Base-by-base conservation (phyloP, 2,888 invertebrate species). In the Lasioglossum figueresi region DNA sequence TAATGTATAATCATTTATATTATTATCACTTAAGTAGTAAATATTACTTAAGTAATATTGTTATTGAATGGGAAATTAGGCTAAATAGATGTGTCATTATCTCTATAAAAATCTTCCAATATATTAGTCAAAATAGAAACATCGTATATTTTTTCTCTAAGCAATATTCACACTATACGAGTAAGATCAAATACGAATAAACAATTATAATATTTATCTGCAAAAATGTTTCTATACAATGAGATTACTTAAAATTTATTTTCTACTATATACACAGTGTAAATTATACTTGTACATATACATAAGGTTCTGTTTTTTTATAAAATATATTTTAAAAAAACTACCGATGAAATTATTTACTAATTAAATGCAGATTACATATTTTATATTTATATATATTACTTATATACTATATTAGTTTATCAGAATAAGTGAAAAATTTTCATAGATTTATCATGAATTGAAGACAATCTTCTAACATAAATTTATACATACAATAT, bases 361-460 rank as follows among this genome's bases (percentile, higher is more conserved):
- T 81, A 72, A 31, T 84, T 80, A 86, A 86, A 86, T 86, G 84
- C 78, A 80, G 66, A 84, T 76, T 84, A 83, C 68, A 72, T 75
- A 75, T 37, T 80, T 80, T 31, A 31, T 31, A 31, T 31, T 1
- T 37, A 37, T 37, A 37, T 45, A 68, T 76, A 80, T 84, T 31
- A 27, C 1, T 56, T 74, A 83, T 73, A 78, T 72, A 75, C 84
- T 80, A 85, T 76, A 85, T 80, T 80, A 78, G 66, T 79, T 85
- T 84, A 76, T 68, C 19, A 68, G 78, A 80, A 37, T 80, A 84
- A 75, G 27, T 80, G 37, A 59, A 43, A 77, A 76, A 72, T 76
- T 78, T 78, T 75, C 12, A 84, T 84, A 72, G 37, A 75, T 75
- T 6, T 78, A 70, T 48, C n/a, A 83, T 78, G 78, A 80, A 68